A percentile compares a stretch with the other conserved stretches of the same genome.
Conservation (phyloP, 92 coral and sea anemone genomes). For the Heliopora coerulea region DNA sequence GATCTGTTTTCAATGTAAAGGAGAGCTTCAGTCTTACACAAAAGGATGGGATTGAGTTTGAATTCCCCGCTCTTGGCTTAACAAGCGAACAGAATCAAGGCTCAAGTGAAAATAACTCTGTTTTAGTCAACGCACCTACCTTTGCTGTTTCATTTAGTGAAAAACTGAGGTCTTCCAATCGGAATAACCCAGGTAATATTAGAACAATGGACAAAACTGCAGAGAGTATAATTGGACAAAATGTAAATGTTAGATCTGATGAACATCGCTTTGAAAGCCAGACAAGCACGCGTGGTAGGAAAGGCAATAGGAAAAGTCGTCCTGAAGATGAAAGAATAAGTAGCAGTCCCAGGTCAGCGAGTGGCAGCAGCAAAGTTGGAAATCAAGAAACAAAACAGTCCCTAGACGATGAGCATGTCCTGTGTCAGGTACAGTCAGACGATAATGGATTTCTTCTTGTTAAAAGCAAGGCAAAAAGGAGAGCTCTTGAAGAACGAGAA, state of each 20-base stretch:
- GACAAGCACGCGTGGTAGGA: neutral
- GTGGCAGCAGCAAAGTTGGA: neutral
- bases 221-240: too few relatives aligned
- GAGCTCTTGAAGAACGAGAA: too few relatives aligned
- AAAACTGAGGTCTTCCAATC: neutral
- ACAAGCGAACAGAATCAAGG: neutral
- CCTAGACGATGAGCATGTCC: neutral
- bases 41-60: neutral
- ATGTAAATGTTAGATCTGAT: too few relatives aligned
- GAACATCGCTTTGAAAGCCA: too few relatives aligned
- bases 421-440: neutral
- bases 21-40: too few relatives aligned
- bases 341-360: neutral
- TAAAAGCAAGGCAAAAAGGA: slow-evolving; percentile 4
- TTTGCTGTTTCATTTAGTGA: slow-evolving; percentile 23
- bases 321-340: neutral
- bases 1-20: neutral
- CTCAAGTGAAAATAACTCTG: neutral
- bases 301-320: neutral
- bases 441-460: neutral
- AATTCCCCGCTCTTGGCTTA: slow-evolving; percentile 22
- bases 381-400: neutral
- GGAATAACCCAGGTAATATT: neutral
- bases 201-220: too few relatives aligned
- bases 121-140: neutral